Percentiles rank a stretch among this genome's conserved stretches.
phyloP scores from a whole-genome alignment of 2,888 invertebrate genomes.

The Plemyria rubiginata region DNA sequence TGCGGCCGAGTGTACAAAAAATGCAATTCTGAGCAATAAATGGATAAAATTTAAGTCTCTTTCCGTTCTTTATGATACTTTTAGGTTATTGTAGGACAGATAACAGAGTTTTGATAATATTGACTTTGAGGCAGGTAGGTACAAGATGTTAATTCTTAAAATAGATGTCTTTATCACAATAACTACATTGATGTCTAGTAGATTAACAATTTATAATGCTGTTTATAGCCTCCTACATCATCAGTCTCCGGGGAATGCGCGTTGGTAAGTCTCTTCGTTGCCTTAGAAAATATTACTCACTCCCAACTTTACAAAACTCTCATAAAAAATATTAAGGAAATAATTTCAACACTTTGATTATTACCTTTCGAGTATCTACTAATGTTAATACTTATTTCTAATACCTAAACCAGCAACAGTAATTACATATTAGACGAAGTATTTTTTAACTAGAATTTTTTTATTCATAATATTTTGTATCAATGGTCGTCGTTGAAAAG shows the following conservation, averaged over 20 bases:
- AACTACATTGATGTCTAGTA: slow-evolving; percentile 40
- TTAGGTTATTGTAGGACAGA: slow-evolving; percentile 24
- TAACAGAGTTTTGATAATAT: slow-evolving; percentile 20
- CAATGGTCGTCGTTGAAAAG: slow-evolving; percentile 49
- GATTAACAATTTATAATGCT: slow-evolving; percentile 66
- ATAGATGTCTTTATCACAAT: slow-evolving; percentile 35
- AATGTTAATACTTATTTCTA: slow-evolving; percentile 62
- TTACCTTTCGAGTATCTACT: slow-evolving; percentile 50
- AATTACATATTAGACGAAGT: slow-evolving; percentile 47
- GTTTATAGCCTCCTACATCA: slow-evolving; percentile 71
- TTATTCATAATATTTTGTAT: slow-evolving; percentile 43
- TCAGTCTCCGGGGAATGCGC: slow-evolving; percentile 83
- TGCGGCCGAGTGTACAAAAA: slow-evolving; percentile 32
- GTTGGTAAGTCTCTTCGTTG: slow-evolving; percentile 84
- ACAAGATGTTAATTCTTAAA: slow-evolving; percentile 34
- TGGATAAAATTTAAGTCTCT: slow-evolving; percentile 21
- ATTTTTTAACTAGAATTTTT: slow-evolving; percentile 56
- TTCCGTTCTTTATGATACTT: slow-evolving; percentile 18
- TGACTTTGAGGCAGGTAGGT: slow-evolving; percentile 37
- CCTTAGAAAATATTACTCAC: slow-evolving; percentile 78
- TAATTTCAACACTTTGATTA: slow-evolving; percentile 55
- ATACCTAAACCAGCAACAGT: slow-evolving; percentile 70
- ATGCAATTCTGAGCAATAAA: slow-evolving; percentile 27
- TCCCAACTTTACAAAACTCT: slow-evolving; percentile 64
- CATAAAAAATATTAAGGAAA: slow-evolving; percentile 81